These are phyloP conservation scores for Galeruca laticollis DNA, from an alignment of 2,888 invertebrate species.

Conservation along the genomic window DNA sequence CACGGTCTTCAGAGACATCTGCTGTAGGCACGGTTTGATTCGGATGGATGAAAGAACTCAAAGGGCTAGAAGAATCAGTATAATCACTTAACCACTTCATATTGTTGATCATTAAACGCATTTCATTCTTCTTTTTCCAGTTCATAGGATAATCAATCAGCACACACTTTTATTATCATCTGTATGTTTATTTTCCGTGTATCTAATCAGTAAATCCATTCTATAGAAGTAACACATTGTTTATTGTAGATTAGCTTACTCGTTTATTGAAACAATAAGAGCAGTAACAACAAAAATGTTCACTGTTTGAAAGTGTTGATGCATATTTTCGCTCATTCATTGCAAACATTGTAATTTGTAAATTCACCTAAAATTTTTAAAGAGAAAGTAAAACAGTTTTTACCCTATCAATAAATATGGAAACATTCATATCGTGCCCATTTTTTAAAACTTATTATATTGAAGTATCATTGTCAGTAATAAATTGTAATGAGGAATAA, in stretches of 20 bases:
- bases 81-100: background rate
- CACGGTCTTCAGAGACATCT: too few relatives aligned
- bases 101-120: background rate
- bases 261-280: background rate
- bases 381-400: too few relatives aligned
- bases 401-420: too few relatives aligned
- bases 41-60: background rate
- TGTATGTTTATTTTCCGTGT: conserved; percentile 2
- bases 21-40: background rate
- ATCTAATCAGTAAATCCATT: conserved; percentile 11
- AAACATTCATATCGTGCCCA: too few relatives aligned
- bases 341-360: too few relatives aligned
- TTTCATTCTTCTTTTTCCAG: background rate
- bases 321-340: background rate
- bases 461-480: too few relatives aligned
- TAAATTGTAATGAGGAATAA: too few relatives aligned
- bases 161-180: conserved; percentile 5
- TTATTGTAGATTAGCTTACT: background rate
- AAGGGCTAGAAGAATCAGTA: background rate
- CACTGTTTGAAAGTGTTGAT: background rate
- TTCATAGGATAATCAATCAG: background rate
- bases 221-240: background rate
- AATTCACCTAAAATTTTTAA: too few relatives aligned
- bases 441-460: too few relatives aligned
- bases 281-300: background rate